Evolutionary conservation across 2,888 invertebrate species (phyloP).

Genomic region (Zaprionus obscuricornis): DNA sequence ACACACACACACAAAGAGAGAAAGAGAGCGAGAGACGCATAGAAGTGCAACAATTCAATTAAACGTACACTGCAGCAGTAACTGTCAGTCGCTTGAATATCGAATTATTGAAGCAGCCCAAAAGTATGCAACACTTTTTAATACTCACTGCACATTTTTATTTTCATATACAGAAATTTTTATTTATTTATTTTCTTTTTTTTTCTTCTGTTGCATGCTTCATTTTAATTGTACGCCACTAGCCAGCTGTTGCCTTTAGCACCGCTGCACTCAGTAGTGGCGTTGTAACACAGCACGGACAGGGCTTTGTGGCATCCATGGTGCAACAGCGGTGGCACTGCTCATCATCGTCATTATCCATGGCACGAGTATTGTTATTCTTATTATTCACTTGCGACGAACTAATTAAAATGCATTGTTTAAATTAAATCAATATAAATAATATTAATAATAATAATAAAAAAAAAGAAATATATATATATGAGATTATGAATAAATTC

Average conservation of each 20-base stretch:
- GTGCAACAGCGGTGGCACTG: conserved; percentile 55
- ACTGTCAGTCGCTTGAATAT: not conserved
- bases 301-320: conserved; percentile 17
- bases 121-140: conserved; percentile 55
- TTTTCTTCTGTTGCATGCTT: conserved; percentile 35
- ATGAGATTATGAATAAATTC: conserved; percentile 41
- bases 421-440: too few relatives aligned
- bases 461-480: conserved; percentile 6
- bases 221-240: conserved; percentile 63
- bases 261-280: conserved; percentile 58
- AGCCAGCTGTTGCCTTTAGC: conserved; percentile 66
- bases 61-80: not conserved
- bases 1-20: conserved; percentile 4
- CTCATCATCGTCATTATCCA: too few relatives aligned
- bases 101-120: conserved; percentile 16
- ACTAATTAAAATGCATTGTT: conserved; percentile 74
- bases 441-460: conserved; percentile 28
- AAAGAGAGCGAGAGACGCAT: conserved; percentile 14
- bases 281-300: conserved; percentile 38
- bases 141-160: too few relatives aligned
- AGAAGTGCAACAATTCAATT: conserved; percentile 16
- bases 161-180: too few relatives aligned
- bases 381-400: conserved; percentile 33
- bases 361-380: too few relatives aligned
- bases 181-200: not conserved